Evolutionary conservation across 2,113 vertebrate species (phyloP).

Genomic region (Notothenia coriiceps): DNA sequence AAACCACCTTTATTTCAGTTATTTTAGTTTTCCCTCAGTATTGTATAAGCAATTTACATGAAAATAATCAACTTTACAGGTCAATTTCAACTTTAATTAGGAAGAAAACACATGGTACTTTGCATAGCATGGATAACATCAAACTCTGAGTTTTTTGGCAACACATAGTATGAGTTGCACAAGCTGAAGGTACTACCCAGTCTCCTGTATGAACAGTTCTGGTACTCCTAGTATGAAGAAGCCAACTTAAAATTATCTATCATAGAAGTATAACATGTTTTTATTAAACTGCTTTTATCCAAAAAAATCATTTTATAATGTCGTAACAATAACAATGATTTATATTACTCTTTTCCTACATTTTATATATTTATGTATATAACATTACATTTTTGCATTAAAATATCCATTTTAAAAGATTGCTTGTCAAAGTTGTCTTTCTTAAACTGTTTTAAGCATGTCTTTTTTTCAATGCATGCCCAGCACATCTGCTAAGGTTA

Average conservation of each 20-base stretch:
- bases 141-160: constrained; percentile 40
- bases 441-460: constrained; percentile 26
- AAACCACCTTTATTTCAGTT: background rate
- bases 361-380: constrained; percentile 77
- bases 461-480: constrained; percentile 32
- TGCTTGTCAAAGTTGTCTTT: constrained; percentile 11
- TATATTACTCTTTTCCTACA: constrained; percentile 44
- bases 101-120: background rate
- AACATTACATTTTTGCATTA: constrained; percentile 77
- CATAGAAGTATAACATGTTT: constrained; percentile 38
- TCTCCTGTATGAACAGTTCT: constrained; percentile 26
- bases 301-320: constrained; percentile 58
- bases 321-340: constrained; percentile 61
- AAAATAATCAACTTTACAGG: background rate
- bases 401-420: constrained; percentile 68
- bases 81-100: background rate
- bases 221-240: constrained; percentile 73
- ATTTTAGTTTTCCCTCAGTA: background rate
- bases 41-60: background rate
- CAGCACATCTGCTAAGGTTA: constrained; percentile 75
- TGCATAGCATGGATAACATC: background rate
- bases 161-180: constrained; percentile 46
- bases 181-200: constrained; percentile 70
- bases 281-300: constrained; percentile 56
- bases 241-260: constrained; percentile 60